Conservation (phyloP, 2,888 invertebrate species). For the Lottia gigantea region DNA sequence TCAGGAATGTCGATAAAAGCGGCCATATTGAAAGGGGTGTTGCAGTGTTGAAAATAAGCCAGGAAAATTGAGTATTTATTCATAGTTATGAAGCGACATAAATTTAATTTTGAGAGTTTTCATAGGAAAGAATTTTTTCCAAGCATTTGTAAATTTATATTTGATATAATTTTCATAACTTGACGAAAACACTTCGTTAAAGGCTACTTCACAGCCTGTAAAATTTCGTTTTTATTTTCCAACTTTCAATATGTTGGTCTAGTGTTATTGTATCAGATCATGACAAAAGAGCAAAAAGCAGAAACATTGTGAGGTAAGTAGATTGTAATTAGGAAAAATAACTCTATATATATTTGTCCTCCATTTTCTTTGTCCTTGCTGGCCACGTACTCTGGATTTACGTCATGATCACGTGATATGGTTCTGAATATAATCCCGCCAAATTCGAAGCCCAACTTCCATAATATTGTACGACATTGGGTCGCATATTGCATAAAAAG, state of each 20-base stretch:
- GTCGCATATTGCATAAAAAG: no score
- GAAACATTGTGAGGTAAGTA: no score
- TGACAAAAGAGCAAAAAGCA: no score
- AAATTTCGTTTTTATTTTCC: no score
- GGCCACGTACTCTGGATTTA: background rate
- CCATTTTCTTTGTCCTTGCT: background rate
- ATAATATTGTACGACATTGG: no score
- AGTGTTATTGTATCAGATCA: no score
- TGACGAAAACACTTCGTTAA: no score
- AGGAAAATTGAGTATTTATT: background rate
- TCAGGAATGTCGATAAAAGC: conserved; percentile 21
- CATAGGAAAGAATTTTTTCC: conserved; percentile 16
- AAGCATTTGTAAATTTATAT: conserved; percentile 12
- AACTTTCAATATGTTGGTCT: no score
- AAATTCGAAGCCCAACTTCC: conserved; percentile 8
- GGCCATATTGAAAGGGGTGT: conserved; percentile 21
- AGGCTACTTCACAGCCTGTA: no score
- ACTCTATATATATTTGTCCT: background rate
- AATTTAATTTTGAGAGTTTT: background rate
- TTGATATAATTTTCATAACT: conserved; percentile 1
- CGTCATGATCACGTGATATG: background rate
- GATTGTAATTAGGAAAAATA: no score
- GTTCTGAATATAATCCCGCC: conserved; percentile 15
- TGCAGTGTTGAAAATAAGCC: conserved; percentile 8
- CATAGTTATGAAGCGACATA: conserved; percentile 12